Percentiles rank a stretch among this genome's conserved stretches.
Conservation (phyloP, 2,113 vertebrate species). For the Alexandromys fortis region DNA sequence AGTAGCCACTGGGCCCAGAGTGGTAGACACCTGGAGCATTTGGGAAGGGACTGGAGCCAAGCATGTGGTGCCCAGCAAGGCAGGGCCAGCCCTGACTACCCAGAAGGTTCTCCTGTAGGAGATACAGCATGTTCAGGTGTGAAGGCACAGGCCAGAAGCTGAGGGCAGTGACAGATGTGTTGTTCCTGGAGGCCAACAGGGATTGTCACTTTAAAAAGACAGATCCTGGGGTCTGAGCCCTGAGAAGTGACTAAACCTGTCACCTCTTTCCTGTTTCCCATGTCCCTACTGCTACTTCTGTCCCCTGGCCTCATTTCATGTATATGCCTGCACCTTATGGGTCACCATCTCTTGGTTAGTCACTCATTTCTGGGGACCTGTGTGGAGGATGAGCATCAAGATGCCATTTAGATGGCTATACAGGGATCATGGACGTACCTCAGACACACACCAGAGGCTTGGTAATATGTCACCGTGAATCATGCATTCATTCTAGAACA, state of each 20-base stretch:
- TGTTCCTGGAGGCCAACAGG: no score
- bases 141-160: not conserved
- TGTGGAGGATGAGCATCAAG: not conserved
- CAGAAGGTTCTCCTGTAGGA: not conserved
- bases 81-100: not conserved
- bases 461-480: not conserved
- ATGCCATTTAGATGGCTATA: no score
- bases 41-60: not conserved
- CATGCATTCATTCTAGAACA: no score
- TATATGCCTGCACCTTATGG: not conserved
- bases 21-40: not conserved
- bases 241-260: not conserved
- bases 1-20: not conserved
- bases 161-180: fast-evolving
- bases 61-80: not conserved
- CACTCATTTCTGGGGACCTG: fast-evolving
- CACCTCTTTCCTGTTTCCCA: not conserved
- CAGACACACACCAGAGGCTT: not conserved
- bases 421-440: not conserved
- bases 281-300: not conserved
- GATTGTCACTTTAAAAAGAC: not conserved
- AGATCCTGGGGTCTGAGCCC: not conserved
- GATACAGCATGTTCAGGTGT: fast-evolving
- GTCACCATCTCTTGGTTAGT: not conserved
- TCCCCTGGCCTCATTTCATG: not conserved